Evolutionary conservation across 2,113 vertebrate genomes (phyloP).

Genomic region (Parotia lawesii): DNA sequence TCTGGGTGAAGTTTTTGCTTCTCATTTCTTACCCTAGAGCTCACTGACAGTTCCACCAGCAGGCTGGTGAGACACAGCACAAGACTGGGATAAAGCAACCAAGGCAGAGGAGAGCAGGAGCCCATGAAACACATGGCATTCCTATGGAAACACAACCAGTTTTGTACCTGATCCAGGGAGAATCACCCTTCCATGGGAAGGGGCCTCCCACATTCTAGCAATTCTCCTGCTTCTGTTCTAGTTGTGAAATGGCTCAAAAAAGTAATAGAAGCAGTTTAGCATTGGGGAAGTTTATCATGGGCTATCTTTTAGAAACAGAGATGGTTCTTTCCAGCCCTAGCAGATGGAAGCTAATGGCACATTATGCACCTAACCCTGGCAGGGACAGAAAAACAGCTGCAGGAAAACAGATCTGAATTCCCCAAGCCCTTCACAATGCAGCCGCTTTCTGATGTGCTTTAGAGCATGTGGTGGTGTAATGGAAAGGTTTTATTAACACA

Average conservation of each 20-base stretch:
- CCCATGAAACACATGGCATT: not conserved
- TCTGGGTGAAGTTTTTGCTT: not conserved
- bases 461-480: not conserved
- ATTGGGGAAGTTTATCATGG: not conserved
- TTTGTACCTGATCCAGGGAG: not conserved
- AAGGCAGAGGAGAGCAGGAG: not conserved
- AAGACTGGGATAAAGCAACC: not conserved
- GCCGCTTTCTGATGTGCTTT: not conserved
- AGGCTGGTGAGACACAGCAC: not conserved
- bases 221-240: not conserved
- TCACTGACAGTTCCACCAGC: not conserved
- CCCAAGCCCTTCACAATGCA: not conserved
- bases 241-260: not conserved
- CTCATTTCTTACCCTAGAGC: not conserved
- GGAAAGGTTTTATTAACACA: constrained; percentile 42
- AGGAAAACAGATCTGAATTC: constrained; percentile 33
- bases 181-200: not conserved
- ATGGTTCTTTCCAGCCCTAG: not conserved
- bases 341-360: not conserved
- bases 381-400: constrained; percentile 31
- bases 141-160: not conserved
- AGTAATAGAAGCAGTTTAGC: not conserved
- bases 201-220: not conserved
- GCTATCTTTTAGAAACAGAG: not conserved
- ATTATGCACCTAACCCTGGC: not conserved